Evolutionary conservation across 1,140 invertebrate species (phyloP), one percentile per base, ranked within the genome.

Genomic region (Acromyrmex charruanus): DNA sequence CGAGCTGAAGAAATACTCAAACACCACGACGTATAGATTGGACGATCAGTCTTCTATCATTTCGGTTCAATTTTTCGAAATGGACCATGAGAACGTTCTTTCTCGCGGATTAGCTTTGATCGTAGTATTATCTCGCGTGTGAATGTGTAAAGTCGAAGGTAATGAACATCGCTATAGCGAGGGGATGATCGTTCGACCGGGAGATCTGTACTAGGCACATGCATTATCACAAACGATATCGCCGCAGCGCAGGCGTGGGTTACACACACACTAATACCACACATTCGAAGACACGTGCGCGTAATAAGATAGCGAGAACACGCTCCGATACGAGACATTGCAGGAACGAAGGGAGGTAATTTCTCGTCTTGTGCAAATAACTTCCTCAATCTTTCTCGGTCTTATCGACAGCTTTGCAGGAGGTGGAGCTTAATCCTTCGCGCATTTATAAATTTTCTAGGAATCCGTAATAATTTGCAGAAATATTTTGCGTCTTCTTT

Each of bases 171-270:
- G 80, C 75, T 87, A 55, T 87, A 61, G 84, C 85, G 80, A 63
- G 55, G 39, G 87, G 65, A 88, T 85, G 88, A 91, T 90, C 82
- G 89, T 91, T 91, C 89, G 87, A 84, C 77, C 90, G 89, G 77
- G 75, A 86, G 90, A 91, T 91, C 89, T 90, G 89, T 81, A 68
- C 87, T 81, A 90, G 87, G 88, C 90, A 74, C 85, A 89, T 91
- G 87, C 89, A 89, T 90, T 91, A 91, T 91, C 90, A 81, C 81
- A 87, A 88, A 89, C 87, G 89, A 91, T 91, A 91, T 91, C 87
- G 89, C 81, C 80, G 39, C 82, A 53, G 69, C 63, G 79, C 89
- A 91, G 90, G 87, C 90, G 44, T 55, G 66, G 79, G 71, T 82
- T 75, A 77, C 61, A 90, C 44, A 90, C 44, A 86, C 65, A 55